Evolutionary conservation across 1,140 invertebrate genomes (phyloP).

Genomic region (Akabosia matsudoensis): DNA sequence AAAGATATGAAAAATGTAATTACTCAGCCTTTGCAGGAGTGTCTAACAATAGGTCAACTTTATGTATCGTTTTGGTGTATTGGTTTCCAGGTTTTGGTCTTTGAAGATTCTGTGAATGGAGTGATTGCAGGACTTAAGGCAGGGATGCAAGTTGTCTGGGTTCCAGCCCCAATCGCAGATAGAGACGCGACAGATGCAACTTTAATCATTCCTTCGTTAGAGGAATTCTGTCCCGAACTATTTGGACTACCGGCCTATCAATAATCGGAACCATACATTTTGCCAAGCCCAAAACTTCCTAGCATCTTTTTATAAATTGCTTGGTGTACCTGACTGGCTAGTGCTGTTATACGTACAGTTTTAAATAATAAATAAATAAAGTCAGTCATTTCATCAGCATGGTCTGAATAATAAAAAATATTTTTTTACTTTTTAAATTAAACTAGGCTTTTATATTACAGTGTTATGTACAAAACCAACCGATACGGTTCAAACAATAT

Average conservation of each 20-base stretch:
- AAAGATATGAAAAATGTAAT: slow-evolving; percentile 3
- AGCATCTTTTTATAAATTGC: no score
- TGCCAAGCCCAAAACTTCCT: not conserved
- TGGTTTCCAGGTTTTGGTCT: slow-evolving; percentile 61
- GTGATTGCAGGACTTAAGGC: slow-evolving; percentile 72
- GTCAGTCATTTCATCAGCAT: no score
- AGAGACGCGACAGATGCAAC: slow-evolving; percentile 61
- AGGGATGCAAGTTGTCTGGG: slow-evolving; percentile 63
- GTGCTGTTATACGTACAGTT: no score
- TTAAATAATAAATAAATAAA: no score
- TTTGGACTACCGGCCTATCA: slow-evolving; percentile 70
- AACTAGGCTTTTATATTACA: no score
- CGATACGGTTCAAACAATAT: no score
- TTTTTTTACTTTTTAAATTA: no score
- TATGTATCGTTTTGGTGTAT: not conserved
- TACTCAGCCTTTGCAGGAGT: no score
- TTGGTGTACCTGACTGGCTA: no score
- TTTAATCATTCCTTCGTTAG: slow-evolving; percentile 67
- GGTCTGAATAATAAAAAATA: no score
- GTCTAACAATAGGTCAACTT: not conserved
- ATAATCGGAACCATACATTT: not conserved
- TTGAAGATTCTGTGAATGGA: slow-evolving; percentile 90
- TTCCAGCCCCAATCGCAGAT: slow-evolving; percentile 31
- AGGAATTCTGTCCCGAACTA: slow-evolving; percentile 76
- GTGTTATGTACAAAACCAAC: no score